Percentiles rank a stretch among this genome's conserved stretches.
Evolutionary conservation across 2,888 invertebrate genomes (phyloP).

Genomic region (Plusia festucae): DNA sequence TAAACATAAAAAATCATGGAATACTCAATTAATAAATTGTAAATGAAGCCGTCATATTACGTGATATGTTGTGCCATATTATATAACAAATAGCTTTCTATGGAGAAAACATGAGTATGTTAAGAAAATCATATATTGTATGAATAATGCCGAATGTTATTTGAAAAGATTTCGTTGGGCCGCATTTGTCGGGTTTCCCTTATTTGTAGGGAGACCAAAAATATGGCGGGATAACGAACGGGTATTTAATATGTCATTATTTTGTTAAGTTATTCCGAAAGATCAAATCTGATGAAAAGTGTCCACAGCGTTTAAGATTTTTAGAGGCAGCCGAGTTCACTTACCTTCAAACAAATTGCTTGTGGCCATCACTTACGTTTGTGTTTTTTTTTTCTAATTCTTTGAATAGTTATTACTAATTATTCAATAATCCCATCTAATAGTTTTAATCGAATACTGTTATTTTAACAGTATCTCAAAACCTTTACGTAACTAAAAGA

Average conservation of each 20-base stretch:
- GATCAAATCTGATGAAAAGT: too few species aligned
- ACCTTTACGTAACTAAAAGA: neutral
- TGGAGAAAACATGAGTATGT: constrained; percentile 32
- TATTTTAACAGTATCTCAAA: neutral
- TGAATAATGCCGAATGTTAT: constrained; percentile 41
- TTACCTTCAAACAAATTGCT: too few species aligned
- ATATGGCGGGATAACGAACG: neutral
- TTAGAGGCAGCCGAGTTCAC: too few species aligned
- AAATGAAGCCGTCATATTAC: constrained; percentile 25
- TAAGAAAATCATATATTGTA: constrained; percentile 54
- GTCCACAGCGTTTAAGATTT: too few species aligned
- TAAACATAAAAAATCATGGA: constrained; percentile 12
- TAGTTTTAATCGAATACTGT: neutral
- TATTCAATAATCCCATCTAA: too few species aligned
- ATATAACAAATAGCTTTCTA: constrained; percentile 50
- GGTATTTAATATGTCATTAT: neutral
- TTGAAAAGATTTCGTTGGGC: constrained; percentile 50
- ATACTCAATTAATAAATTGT: constrained; percentile 14
- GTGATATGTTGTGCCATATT: constrained; percentile 20
- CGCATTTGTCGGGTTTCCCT: constrained; percentile 48
- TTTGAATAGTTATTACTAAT: too few species aligned
- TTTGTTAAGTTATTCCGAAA: too few species aligned
- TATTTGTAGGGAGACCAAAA: constrained; percentile 25
- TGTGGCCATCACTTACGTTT: too few species aligned
- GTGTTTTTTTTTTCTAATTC: too few species aligned